Conservation (phyloP, 2,888 invertebrate genomes). For the Heliconius hortense region DNA sequence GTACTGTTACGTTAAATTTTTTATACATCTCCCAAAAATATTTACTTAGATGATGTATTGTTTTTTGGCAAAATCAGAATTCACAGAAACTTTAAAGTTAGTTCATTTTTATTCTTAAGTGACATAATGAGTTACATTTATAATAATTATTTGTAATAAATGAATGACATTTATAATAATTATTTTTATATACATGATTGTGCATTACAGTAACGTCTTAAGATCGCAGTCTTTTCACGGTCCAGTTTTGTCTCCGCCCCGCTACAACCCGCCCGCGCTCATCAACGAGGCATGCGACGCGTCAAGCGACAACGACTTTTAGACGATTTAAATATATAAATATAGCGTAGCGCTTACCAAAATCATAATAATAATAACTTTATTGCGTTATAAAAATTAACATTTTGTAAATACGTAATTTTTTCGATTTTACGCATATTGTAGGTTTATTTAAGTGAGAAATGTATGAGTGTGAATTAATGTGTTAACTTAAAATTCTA, state of each 20-base stretch:
- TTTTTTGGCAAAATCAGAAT: not conserved
- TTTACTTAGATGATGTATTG: no score
- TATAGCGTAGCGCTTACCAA: slow-evolving; percentile 15
- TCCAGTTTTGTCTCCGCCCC: slow-evolving; percentile 68
- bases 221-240: slow-evolving; percentile 85
- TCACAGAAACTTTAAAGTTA: not conserved
- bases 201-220: slow-evolving; percentile 76
- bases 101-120: not conserved
- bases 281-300: slow-evolving; percentile 73
- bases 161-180: slow-evolving; percentile 25
- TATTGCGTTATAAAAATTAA: slow-evolving; percentile 1
- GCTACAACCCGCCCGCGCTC: slow-evolving; percentile 59
- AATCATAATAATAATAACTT: slow-evolving; percentile 15
- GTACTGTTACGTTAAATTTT: no score
- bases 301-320: slow-evolving; percentile 80
- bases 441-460: slow-evolving; percentile 1
- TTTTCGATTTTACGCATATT: slow-evolving; percentile 2
- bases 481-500: not conserved
- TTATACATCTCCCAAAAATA: no score
- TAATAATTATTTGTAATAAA: not conserved
- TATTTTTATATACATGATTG: slow-evolving; percentile 34
- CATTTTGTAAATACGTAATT: not conserved
- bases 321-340: slow-evolving; percentile 44
- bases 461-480: not conserved
- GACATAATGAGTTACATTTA: slow-evolving; percentile 8